These are phyloP conservation scores for Chamaetylas fuelleborni DNA, from an alignment of 2,113 vertebrate genomes.

Conservation along the genomic window DNA sequence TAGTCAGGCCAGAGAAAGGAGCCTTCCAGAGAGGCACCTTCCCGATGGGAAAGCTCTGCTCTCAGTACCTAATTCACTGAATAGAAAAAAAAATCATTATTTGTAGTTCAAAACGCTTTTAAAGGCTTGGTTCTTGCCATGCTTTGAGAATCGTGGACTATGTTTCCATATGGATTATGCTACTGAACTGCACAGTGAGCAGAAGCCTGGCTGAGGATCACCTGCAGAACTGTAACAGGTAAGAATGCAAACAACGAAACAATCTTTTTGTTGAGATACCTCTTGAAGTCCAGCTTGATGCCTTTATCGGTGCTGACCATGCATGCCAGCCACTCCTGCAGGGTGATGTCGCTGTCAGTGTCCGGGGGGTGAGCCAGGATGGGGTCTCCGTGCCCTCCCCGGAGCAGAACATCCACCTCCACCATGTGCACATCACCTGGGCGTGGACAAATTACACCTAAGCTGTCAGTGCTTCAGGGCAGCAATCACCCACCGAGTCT, in stretches of 20 bases:
- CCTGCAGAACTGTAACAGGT: not conserved
- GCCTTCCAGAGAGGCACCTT: not conserved
- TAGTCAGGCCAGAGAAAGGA: not conserved
- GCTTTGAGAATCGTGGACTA: not conserved
- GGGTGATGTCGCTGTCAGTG: constrained; percentile 85
- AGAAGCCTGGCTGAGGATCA: not conserved
- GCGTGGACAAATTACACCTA: not conserved
- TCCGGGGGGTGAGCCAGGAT: constrained; percentile 93
- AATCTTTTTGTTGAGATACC: constrained; percentile 69
- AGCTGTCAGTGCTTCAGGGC: not conserved
- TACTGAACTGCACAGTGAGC: not conserved
- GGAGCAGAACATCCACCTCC: constrained; percentile 88
- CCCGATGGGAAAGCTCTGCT: accelerated
- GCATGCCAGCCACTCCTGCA: constrained; percentile 83
- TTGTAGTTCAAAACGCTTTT: not conserved
- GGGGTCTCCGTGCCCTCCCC: constrained; percentile 73
- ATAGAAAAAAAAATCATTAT: not conserved
- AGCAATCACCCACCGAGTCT: not conserved
- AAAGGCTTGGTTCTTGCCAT: not conserved
- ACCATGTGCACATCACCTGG: constrained; percentile 88
- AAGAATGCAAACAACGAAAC: not conserved
- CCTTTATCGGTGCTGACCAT: constrained; percentile 79
- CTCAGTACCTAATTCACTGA: not conserved
- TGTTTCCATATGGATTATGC: not conserved
- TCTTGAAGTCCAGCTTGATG: constrained; percentile 96